Evolutionary conservation across 2,797 vertebrate genomes (phyloP).

Genomic region (Cynopterus sphinx): DNA sequence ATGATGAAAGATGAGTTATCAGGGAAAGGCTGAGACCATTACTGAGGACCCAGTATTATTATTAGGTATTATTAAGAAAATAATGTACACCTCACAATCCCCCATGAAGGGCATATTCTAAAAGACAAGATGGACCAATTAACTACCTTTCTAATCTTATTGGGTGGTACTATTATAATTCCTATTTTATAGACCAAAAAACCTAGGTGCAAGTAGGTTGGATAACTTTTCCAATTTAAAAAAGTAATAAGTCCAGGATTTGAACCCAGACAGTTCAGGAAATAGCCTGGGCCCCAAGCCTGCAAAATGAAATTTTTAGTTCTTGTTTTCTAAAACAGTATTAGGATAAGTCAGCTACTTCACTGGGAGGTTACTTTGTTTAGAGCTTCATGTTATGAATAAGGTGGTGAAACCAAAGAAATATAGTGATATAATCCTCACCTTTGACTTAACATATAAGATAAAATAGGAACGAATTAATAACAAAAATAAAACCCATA

Average conservation of each 20-base stretch:
- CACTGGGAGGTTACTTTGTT: background rate
- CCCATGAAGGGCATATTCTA: background rate
- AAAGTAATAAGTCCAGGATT: background rate
- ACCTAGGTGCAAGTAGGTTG: background rate
- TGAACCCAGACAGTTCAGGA: background rate
- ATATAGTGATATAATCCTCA: background rate
- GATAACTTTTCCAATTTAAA: background rate
- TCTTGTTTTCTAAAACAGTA: background rate
- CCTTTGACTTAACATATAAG: background rate
- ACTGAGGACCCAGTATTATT: background rate
- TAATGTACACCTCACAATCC: no score
- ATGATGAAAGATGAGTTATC: background rate
- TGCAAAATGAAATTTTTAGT: constrained; percentile 2
- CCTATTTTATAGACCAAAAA: background rate
- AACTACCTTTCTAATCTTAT: background rate
- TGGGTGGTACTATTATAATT: background rate
- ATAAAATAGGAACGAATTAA: background rate
- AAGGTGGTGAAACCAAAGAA: background rate
- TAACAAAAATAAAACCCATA: background rate
- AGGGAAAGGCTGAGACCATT: background rate
- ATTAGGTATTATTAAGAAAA: no score
- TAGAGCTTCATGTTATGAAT: background rate
- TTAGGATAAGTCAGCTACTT: background rate
- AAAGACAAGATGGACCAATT: background rate
- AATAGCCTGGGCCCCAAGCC: background rate